A percentile compares a stretch with the other conserved stretches of the same genome.
These are phyloP conservation scores for Forpus xanthops DNA, from an alignment of 2,797 vertebrate genomes.

Conservation along the genomic window DNA sequence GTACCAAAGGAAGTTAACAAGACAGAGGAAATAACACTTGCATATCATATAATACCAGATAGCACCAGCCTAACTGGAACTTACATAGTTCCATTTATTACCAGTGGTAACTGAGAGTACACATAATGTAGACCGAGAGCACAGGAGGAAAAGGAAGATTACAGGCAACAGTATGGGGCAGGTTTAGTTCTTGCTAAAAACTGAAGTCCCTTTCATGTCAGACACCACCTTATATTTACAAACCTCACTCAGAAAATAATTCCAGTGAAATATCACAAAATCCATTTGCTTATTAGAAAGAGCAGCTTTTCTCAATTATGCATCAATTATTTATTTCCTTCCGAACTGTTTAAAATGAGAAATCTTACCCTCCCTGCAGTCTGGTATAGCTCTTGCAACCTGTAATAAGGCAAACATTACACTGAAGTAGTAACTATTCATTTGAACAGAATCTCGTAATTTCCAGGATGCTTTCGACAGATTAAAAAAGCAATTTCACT, in stretches of 20 bases:
- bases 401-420: background rate
- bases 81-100: background rate
- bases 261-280: background rate
- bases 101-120: background rate
- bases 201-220: background rate
- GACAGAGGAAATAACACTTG: background rate
- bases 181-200: background rate
- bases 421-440: background rate
- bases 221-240: background rate
- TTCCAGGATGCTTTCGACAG: background rate
- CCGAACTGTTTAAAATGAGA: background rate
- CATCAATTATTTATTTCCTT: background rate
- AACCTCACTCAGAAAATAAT: background rate
- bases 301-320: background rate
- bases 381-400: background rate
- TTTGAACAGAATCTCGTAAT: background rate
- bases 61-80: background rate
- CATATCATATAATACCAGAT: background rate
- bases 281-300: background rate
- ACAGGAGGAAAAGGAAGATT: background rate
- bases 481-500: background rate
- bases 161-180: fast-evolving
- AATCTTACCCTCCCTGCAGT: background rate
- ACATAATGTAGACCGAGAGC: background rate
- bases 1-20: background rate